Percentiles rank a stretch among this genome's conserved stretches.
phyloP scores from a whole-genome alignment of 2,113 vertebrate species.

The Engraulis encrasicolus region DNA sequence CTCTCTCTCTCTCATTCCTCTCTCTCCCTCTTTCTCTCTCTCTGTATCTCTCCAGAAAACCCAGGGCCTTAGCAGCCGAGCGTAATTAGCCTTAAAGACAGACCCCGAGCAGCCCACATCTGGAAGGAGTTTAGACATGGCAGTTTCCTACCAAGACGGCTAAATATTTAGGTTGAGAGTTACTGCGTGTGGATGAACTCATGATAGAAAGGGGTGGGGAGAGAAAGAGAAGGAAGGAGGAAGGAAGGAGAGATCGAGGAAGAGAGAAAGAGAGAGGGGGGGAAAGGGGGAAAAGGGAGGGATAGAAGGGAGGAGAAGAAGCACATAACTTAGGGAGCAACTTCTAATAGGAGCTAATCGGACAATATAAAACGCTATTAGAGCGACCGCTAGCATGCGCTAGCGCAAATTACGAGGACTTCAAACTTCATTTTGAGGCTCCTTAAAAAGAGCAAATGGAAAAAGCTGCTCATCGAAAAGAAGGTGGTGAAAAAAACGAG shows the following conservation, averaged over 20 bases:
- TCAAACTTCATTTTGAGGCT: neutral
- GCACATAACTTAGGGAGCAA: slow-evolving; percentile 17
- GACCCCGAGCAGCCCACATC: slow-evolving; percentile 78
- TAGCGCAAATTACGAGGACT: neutral
- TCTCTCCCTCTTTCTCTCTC: slow-evolving; percentile 47
- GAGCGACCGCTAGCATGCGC: neutral
- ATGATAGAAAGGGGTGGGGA: slow-evolving; percentile 65
- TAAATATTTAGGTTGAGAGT: slow-evolving; percentile 87
- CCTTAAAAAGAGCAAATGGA: neutral
- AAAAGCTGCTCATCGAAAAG: slow-evolving; percentile 9
- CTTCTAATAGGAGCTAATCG: slow-evolving; percentile 41
- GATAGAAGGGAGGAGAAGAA: slow-evolving; percentile 30
- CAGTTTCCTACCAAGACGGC: slow-evolving; percentile 83
- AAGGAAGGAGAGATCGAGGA: slow-evolving; percentile 51
- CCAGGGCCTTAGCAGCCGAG: slow-evolving; percentile 72
- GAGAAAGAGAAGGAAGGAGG: slow-evolving; percentile 43
- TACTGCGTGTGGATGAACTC: slow-evolving; percentile 81
- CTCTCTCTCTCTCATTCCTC: slow-evolving; percentile 43
- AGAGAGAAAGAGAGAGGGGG: neutral
- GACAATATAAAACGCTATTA: neutral
- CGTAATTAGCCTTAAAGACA: slow-evolving; percentile 81
- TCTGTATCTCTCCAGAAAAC: slow-evolving; percentile 58
- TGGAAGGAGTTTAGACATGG: slow-evolving; percentile 84
- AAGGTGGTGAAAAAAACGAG: too few species aligned
- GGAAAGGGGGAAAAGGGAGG: slow-evolving; percentile 40